phyloP scores from a whole-genome alignment of 2,113 vertebrate species.

The Aepyceros melampus region DNA sequence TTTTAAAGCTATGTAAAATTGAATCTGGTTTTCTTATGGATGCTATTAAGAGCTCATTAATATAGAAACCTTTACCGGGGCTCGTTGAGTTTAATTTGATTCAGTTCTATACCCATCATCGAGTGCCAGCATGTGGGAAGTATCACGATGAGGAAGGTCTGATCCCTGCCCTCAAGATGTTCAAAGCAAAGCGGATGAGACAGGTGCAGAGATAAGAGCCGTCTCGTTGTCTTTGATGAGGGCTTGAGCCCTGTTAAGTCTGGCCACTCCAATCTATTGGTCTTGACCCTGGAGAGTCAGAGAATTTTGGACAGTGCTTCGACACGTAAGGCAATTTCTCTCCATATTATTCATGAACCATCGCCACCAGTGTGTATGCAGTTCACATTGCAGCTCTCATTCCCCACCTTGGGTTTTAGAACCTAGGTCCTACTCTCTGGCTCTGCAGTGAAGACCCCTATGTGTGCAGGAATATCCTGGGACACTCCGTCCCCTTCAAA shows the following conservation, averaged over 20 bases:
- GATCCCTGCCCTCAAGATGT: constrained; percentile 6
- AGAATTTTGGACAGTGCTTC: background rate
- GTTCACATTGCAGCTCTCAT: background rate
- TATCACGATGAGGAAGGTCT: background rate
- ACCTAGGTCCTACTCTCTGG: background rate
- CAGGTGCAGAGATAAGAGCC: background rate
- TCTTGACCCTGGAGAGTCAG: background rate
- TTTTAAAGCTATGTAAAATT: background rate
- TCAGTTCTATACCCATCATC: background rate
- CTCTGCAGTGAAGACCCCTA: background rate
- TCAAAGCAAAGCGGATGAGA: background rate
- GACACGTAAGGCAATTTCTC: background rate
- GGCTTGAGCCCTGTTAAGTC: background rate
- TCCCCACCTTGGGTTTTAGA: background rate
- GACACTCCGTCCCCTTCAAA: background rate
- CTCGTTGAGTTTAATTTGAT: background rate
- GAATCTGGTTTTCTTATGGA: constrained; percentile 33
- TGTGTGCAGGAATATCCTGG: background rate
- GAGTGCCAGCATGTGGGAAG: background rate
- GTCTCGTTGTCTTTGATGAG: background rate
- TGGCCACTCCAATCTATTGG: background rate
- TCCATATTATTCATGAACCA: background rate
- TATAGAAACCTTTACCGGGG: background rate
- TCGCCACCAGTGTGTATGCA: background rate
- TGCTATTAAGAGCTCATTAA: constrained; percentile 4